phyloP scores from a whole-genome alignment of 30 jellyfish, hydroid and myxozoan species.

The Turritopsis rubra region DNA sequence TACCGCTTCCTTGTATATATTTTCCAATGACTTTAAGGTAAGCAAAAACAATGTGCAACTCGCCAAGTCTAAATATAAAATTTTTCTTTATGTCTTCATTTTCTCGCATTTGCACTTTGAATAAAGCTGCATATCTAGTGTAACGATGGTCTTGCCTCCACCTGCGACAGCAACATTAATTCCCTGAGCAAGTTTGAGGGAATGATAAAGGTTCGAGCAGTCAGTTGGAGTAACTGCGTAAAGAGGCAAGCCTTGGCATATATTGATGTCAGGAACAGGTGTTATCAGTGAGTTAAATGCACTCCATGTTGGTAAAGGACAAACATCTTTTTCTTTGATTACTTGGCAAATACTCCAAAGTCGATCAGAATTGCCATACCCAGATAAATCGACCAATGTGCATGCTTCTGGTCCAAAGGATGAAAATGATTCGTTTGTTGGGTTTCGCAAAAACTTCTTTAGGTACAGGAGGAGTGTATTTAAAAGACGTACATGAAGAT shows the following conservation, averaged over 20 bases:
- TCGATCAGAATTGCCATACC: too few relatives aligned
- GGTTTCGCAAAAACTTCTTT: too few relatives aligned
- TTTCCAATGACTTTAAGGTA: constrained; percentile 33
- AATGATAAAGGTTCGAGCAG: constrained; percentile 22
- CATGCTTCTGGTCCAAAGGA: too few relatives aligned
- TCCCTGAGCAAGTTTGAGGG: constrained; percentile 28
- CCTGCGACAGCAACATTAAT: constrained; percentile 23
- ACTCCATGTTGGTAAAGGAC: constrained; percentile 34
- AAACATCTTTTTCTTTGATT: too few relatives aligned
- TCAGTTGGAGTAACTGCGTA: constrained; percentile 32
- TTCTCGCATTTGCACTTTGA: constrained; percentile 29
- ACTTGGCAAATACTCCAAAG: too few relatives aligned
- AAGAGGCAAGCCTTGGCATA: constrained; percentile 23
- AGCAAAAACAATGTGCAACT: constrained; percentile 32
- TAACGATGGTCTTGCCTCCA: constrained; percentile 2
- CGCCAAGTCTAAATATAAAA: constrained; percentile 36
- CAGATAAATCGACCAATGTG: too few relatives aligned
- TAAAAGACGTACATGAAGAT: constrained; percentile 9
- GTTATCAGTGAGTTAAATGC: constrained; percentile 29
- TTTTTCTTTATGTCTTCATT: constrained; percentile 16
- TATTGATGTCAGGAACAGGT: not conserved
- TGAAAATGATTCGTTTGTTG: too few relatives aligned
- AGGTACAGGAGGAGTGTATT: constrained; percentile 14
- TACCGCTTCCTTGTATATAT: constrained; percentile 45
- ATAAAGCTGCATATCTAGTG: constrained; percentile 29